phyloP scores from a whole-genome alignment of 2,888 invertebrate genomes.

The Linnaemya vulpina region DNA sequence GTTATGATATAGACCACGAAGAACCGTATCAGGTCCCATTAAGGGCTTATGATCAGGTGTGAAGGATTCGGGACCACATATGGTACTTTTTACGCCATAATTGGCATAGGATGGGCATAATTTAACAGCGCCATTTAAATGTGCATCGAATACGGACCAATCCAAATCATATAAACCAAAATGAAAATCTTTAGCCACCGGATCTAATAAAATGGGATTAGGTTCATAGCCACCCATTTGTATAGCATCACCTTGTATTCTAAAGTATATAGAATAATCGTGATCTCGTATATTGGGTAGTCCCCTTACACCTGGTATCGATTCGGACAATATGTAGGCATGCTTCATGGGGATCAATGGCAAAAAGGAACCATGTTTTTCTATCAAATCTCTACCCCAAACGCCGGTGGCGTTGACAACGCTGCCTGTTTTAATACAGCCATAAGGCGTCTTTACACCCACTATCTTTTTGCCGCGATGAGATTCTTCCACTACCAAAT shows the following conservation, averaged over 20 bases:
- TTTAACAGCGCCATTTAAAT: conserved; percentile 88
- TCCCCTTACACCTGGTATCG: conserved; percentile 88
- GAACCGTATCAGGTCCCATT: conserved; percentile 89
- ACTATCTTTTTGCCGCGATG: conserved; percentile 85
- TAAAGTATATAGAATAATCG: conserved; percentile 91
- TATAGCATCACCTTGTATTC: conserved; percentile 92
- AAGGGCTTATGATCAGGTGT: conserved; percentile 96
- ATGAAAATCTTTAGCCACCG: conserved; percentile 90
- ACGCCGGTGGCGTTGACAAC: conserved; percentile 90
- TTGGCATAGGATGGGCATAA: conserved; percentile 89
- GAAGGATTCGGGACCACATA: conserved; percentile 96
- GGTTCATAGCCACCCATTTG: conserved; percentile 94
- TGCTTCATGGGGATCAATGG: conserved; percentile 94
- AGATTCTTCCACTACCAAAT: conserved; percentile 87
- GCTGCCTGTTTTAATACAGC: conserved; percentile 88
- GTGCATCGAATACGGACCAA: conserved; percentile 91
- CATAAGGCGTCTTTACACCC: conserved; percentile 90
- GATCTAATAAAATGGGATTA: conserved; percentile 91
- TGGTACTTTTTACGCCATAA: conserved; percentile 92
- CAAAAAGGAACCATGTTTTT: conserved; percentile 84
- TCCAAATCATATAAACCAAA: conserved; percentile 94
- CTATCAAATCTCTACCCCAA: conserved; percentile 89
- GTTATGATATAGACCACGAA: conserved; percentile 90
- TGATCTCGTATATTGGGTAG: conserved; percentile 94
- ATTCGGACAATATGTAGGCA: conserved; percentile 92